Evolutionary conservation across 2,888 invertebrate species (phyloP), one percentile per base, ranked within the genome.

Genomic region (Noctua comes): DNA sequence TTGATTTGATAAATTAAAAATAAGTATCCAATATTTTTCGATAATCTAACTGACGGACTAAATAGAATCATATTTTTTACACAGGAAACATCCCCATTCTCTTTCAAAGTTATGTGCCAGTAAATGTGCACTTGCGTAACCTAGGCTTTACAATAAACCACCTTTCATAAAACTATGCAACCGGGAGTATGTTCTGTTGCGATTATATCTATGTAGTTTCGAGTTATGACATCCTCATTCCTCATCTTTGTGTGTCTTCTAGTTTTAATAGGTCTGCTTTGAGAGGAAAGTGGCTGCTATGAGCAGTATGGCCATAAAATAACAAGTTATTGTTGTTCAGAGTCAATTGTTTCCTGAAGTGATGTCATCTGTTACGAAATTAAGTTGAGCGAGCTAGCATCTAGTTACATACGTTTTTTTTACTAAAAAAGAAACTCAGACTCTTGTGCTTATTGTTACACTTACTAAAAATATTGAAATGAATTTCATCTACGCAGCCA

Each of bases 121-220:
- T 54, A 36, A 74, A 31, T 74, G 36, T 24, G 18, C 11, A 57
- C n/a, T 18, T 48, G n/a, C 70, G 24, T 3, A 7, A 27, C 4
- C 36, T 43, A 59, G n/a, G 16, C 57, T 57, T 69, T 57, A 65
- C 16, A 73, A 11, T 51, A 71, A 83, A 80, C 64, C 77, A 82
- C 77, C 77, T 91, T 90, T 88, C 77, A 86, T 89, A 85, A 86
- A 86, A 79, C 80, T 87, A 70, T 76, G 78, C 83, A 80, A 76
- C 65, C 43, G 1, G 46, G 36, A 77, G 40, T 46, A 40, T 66
- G 64, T 68, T 40, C 21, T 59, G 73, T 75, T 46, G 46, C 10
- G 46, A 68, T 76, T 46, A 59, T n/a, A 66, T 73, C 36, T 70
- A 36, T 36, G 36, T 36, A 65, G 68, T 62, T 73, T 68, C 54